Evolutionary conservation across 1,140 invertebrate species (phyloP).

Genomic region (Scylla paramamosain): DNA sequence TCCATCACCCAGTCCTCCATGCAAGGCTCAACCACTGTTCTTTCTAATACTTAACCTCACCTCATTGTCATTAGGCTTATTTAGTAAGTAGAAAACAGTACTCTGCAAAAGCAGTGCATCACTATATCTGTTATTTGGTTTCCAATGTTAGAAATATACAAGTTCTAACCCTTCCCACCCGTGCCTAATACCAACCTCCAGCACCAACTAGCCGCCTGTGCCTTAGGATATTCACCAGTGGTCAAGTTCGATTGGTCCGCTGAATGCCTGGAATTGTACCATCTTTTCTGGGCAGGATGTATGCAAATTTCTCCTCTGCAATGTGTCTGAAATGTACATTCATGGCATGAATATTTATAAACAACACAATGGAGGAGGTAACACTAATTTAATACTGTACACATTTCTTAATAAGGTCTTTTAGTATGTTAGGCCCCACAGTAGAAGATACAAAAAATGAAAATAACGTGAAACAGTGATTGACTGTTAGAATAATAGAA

Average conservation of each 20-base stretch:
- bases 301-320: constrained; percentile 61
- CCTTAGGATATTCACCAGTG: neutral
- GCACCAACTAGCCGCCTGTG: neutral
- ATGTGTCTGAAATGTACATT: constrained; percentile 51
- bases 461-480: no score
- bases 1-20: no score
- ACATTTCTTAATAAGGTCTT: no score
- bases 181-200: neutral
- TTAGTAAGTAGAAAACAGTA: neutral
- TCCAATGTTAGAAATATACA: no score
- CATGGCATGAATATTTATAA: neutral
- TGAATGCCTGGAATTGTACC: constrained; percentile 25
- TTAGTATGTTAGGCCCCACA: no score
- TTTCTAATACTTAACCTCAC: no score
- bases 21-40: no score
- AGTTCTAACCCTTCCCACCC: neutral
- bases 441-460: no score
- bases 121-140: no score
- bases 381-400: neutral
- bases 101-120: no score
- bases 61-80: no score
- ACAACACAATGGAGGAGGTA: neutral
- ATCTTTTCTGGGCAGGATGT: constrained; percentile 55
- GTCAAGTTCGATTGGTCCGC: constrained; percentile 45
- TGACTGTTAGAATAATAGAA: no score